Base-by-base conservation (phyloP, 2,888 invertebrate species). In the Dinocampus coccinellae region DNA sequence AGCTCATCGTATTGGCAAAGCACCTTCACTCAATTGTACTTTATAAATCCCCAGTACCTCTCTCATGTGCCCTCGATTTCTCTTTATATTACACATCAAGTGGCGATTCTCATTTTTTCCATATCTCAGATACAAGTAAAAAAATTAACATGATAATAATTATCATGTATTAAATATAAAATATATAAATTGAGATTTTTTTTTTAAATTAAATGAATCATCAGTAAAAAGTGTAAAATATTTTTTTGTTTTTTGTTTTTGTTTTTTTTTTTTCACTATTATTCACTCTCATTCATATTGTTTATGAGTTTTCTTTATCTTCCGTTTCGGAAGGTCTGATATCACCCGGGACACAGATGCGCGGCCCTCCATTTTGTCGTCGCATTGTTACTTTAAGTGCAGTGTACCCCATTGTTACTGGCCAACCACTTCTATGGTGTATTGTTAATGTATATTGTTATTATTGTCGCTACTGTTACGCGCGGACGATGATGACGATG, bases 371-470 rank as follows among this genome's bases (percentile, higher is more conserved):
- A 85, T 85, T 86, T 86, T 86, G 81, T 79, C 80, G 80, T 81
- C 79, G 84, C 82, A 86, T 86, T 86, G 86, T 86, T 85, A 84
- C 83, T 83, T 78, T 82, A 82, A 86, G 86, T 86, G 84, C 85
- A 84, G 83, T 80, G 39, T 47, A 47, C 80, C 73, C 73, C 71
- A 75, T 75, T 73, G 75, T 76, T 76, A 69, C 76, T 70, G 71
- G 73, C 74, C 73, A 76, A 69, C 74, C 74, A 76, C 75, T 75
- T 70, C 73, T 84, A 81, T 47, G 47, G 16, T 16, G 83, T 80
- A 84, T 86, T 86, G 85, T 85, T 85, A 82, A 78, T 81, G 76
- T 16, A 81, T 79, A 82, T 84, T 87, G 84, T 85, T 86, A 82
- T 86, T 84, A 85, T 85, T 84, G 83, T 85, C 82, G 84, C 81